Evolutionary conservation across 2,888 invertebrate species (phyloP).

Genomic region (Leptinotarsa tumamoca): DNA sequence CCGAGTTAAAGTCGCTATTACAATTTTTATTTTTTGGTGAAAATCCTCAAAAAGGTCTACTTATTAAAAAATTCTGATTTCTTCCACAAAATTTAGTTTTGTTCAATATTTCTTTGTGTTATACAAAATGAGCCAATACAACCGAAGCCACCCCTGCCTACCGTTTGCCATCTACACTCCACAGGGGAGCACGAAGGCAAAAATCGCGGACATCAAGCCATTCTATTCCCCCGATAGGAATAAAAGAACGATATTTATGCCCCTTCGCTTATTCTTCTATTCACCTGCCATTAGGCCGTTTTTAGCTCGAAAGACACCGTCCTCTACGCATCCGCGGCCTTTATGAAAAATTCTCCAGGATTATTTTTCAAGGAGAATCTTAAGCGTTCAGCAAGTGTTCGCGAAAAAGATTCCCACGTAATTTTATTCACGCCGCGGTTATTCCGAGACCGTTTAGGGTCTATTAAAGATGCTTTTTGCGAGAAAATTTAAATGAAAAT

Average conservation of each 20-base stretch:
- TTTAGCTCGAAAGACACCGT: constrained; percentile 22
- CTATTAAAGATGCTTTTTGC: constrained; percentile 46
- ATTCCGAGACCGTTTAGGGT: constrained; percentile 47
- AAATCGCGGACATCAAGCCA: constrained; percentile 48
- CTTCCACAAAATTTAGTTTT: not conserved
- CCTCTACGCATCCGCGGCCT: constrained; percentile 33
- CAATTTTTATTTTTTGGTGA: no score
- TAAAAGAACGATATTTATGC: constrained; percentile 28
- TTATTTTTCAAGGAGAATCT: constrained; percentile 45
- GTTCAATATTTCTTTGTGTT: not conserved
- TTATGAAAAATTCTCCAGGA: constrained; percentile 39
- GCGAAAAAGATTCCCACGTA: constrained; percentile 54
- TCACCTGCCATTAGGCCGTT: constrained; percentile 35
- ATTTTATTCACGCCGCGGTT: constrained; percentile 50
- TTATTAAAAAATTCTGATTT: no score
- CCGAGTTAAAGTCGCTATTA: no score
- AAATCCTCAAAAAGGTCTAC: no score
- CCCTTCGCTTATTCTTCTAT: constrained; percentile 19
- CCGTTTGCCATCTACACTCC: not conserved
- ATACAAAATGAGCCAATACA: constrained; percentile 24
- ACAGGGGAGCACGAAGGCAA: constrained; percentile 40
- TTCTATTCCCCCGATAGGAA: constrained; percentile 34
- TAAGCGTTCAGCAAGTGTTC: constrained; percentile 46
- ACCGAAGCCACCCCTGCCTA: constrained; percentile 38
- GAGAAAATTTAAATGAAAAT: constrained; percentile 44